These are phyloP conservation scores for Petrocephalus schoutedeni DNA, from an alignment of 2,797 vertebrate genomes.

Conservation along the genomic window DNA sequence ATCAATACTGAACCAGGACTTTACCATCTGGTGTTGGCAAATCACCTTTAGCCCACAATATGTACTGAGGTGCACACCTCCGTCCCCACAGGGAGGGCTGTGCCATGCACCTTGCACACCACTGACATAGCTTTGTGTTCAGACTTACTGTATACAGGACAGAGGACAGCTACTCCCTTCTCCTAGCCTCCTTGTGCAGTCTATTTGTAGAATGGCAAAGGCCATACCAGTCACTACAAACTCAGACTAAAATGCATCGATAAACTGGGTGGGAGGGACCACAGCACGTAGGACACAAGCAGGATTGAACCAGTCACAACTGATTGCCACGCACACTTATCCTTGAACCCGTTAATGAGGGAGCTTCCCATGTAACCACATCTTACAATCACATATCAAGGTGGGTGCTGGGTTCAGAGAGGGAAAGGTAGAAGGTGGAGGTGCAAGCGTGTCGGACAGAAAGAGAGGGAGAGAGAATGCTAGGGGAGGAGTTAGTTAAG, in stretches of 20 bases:
- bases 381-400: neutral
- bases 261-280: neutral
- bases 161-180: neutral
- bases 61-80: neutral
- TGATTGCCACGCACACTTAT: neutral
- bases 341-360: neutral
- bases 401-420: neutral
- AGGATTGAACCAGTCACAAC: neutral
- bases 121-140: neutral
- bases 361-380: neutral
- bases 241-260: neutral
- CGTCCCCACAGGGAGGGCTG: neutral
- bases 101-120: slow-evolving; percentile 14
- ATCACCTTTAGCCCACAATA: slow-evolving; percentile 19
- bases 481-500: slow-evolving; percentile 34
- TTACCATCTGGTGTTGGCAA: slow-evolving; percentile 29
- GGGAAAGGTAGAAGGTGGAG: neutral
- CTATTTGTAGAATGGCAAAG: neutral
- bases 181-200: neutral
- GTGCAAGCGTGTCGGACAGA: neutral
- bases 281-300: neutral
- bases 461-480: neutral
- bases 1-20: neutral
- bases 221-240: neutral
- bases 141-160: neutral